A percentile compares a stretch with the other conserved stretches of the same genome.
Evolutionary conservation across 2,113 vertebrate species (phyloP).

Genomic region (Rhynchomys soricoides): DNA sequence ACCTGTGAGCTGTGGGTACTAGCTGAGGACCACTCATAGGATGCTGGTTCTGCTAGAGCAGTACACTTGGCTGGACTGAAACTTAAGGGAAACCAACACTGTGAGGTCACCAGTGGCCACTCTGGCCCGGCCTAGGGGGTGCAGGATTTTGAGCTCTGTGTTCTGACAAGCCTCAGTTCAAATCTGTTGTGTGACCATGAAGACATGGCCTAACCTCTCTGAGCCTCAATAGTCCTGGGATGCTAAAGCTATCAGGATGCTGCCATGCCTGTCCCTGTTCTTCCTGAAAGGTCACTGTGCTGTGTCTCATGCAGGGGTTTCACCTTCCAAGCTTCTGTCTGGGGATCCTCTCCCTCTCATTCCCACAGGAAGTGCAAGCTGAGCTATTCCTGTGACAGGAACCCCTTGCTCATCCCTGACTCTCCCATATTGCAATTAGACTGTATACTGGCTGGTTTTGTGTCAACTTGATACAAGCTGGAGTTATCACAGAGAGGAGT

Average conservation of each 20-base stretch:
- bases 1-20: background rate
- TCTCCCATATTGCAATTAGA: background rate
- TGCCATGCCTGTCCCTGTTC: background rate
- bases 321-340: background rate
- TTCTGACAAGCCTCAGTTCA: background rate
- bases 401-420: background rate
- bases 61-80: background rate
- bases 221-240: background rate
- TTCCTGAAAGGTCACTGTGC: background rate
- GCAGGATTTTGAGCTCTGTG: background rate
- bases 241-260: background rate
- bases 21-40: rapidly evolving
- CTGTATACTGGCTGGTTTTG: too few species aligned
- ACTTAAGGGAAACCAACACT: background rate
- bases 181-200: background rate
- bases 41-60: background rate
- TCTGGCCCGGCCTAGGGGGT: background rate
- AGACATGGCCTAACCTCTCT: background rate
- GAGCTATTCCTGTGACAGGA: background rate
- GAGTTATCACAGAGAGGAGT: too few species aligned
- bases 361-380: background rate
- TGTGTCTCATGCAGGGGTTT: background rate
- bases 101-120: background rate
- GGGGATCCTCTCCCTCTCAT: rapidly evolving
- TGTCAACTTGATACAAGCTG: too few species aligned